Conservation (phyloP, 2,888 invertebrate genomes). For the Ophioninae sp. region DNA sequence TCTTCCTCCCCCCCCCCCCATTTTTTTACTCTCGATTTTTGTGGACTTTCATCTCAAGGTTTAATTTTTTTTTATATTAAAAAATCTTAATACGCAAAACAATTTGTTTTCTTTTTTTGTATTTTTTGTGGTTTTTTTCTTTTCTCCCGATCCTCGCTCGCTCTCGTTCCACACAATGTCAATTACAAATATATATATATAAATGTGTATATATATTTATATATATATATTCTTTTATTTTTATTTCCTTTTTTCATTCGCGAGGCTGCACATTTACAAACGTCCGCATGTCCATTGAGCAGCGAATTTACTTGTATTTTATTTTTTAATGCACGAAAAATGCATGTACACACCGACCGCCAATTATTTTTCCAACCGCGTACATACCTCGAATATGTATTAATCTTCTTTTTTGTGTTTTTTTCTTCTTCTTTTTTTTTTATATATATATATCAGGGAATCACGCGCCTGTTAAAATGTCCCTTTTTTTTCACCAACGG, state of each 20-base stretch:
- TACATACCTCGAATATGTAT: slow-evolving; percentile 32
- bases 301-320: no score
- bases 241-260: slow-evolving; percentile 73
- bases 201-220: no score
- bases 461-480: slow-evolving; percentile 39
- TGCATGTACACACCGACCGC: slow-evolving; percentile 62
- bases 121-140: slow-evolving; percentile 61
- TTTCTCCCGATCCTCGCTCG: slow-evolving; percentile 1
- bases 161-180: slow-evolving; percentile 74
- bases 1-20: no score
- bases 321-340: slow-evolving; percentile 53
- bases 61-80: slow-evolving; percentile 74
- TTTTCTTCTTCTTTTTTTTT: no score
- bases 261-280: slow-evolving; percentile 67
- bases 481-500: slow-evolving; percentile 45
- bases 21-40: slow-evolving; percentile 67
- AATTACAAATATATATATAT: slow-evolving; percentile 65
- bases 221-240: no score
- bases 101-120: slow-evolving; percentile 70
- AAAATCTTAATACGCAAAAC: slow-evolving; percentile 79
- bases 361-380: slow-evolving; percentile 28
- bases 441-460: slow-evolving; percentile 44
- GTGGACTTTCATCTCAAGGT: slow-evolving; percentile 76
- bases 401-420: slow-evolving; percentile 5
- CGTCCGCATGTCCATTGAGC: no score